Conservation (phyloP, 2,797 vertebrate species). For the Cynodonichthys magdalenae region DNA sequence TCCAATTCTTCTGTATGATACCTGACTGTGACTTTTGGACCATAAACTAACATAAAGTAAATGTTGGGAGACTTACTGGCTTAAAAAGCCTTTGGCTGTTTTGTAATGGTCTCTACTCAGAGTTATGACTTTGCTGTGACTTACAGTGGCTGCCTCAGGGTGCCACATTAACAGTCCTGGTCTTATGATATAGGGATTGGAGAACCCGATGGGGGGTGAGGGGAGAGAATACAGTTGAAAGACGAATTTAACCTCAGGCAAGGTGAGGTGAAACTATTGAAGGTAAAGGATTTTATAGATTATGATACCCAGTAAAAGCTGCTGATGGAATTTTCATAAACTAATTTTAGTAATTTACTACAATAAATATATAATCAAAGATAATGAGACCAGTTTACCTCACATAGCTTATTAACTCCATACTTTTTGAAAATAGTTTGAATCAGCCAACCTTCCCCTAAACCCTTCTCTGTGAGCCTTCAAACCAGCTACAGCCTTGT, state of each 20-base stretch:
- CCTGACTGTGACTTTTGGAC: neutral
- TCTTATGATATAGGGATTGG: conserved; percentile 34
- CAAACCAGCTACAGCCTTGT: conserved; percentile 13
- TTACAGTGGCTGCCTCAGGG: conserved; percentile 39
- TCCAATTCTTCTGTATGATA: neutral
- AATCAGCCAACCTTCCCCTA: neutral
- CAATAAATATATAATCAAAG: too few relatives aligned
- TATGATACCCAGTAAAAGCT: neutral
- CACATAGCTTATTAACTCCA: conserved; percentile 4
- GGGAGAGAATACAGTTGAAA: conserved; percentile 39
- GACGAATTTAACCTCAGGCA: conserved; percentile 45
- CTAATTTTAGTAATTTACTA: too few relatives aligned
- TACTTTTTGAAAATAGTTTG: neutral
- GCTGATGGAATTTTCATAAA: neutral
- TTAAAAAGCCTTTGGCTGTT: conserved; percentile 7
- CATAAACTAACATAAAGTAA: neutral
- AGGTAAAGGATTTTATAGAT: neutral
- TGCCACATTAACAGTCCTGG: conserved; percentile 49
- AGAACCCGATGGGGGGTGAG: conserved; percentile 22
- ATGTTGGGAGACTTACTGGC: neutral
- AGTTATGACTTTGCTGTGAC: conserved; percentile 64
- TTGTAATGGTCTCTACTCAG: conserved; percentile 19
- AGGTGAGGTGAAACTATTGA: conserved; percentile 2
- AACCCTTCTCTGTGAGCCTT: conserved; percentile 8
- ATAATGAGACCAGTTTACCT: neutral